These are phyloP conservation scores for Terrapene triunguis DNA, from an alignment of 2,113 vertebrate genomes.

Conservation along the genomic window DNA sequence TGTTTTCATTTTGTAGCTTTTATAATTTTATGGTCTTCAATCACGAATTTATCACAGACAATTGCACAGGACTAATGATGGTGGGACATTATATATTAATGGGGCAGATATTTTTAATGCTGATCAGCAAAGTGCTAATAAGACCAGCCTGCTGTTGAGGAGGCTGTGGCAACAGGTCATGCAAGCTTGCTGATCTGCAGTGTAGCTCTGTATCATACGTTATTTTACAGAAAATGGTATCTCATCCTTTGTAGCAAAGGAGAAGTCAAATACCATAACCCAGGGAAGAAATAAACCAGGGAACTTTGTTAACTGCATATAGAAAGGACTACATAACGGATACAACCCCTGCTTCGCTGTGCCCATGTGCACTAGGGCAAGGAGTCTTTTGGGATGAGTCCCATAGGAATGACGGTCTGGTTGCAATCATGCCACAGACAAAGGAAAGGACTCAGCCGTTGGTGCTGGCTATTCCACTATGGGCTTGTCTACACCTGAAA, in stretches of 20 bases:
- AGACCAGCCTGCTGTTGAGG: neutral
- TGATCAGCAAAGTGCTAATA: neutral
- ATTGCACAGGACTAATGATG: constrained; percentile 38
- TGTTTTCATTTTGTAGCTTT: neutral
- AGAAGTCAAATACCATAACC: neutral
- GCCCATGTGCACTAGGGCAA: neutral
- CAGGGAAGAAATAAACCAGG: neutral
- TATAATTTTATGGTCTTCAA: neutral
- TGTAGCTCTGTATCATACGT: rapidly evolving
- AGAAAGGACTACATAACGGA: neutral
- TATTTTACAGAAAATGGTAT: neutral
- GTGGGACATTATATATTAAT: neutral
- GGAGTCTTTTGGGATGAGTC: rapidly evolving
- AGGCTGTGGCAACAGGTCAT: neutral
- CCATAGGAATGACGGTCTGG: neutral
- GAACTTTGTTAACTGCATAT: neutral
- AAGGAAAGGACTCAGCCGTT: neutral
- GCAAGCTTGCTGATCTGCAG: neutral
- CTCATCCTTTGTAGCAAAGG: neutral
- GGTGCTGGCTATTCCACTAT: neutral
- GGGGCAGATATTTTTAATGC: constrained; percentile 23
- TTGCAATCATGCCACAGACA: neutral
- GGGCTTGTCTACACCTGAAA: neutral
- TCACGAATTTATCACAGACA: constrained; percentile 27
- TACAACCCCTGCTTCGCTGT: rapidly evolving